Conservation (phyloP, 2,888 invertebrate genomes). For the Caenorhabditis sinica region DNA sequence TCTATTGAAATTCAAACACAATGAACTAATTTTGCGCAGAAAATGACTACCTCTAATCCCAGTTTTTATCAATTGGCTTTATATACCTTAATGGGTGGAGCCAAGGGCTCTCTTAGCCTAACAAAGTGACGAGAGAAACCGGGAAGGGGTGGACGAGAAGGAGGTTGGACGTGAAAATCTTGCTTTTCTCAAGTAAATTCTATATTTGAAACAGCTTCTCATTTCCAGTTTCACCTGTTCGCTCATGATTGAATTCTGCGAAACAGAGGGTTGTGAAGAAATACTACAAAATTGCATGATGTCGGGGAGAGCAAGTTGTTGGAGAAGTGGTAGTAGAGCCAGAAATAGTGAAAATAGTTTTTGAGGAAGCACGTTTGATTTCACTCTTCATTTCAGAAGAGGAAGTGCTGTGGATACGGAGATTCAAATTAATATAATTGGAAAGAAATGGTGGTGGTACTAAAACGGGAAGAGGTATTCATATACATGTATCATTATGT, state of each 20-base stretch:
- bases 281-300: constrained; percentile 30
- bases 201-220: constrained; percentile 55
- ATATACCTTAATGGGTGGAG: constrained; percentile 55
- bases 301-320: background rate
- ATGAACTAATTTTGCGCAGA: constrained; percentile 5
- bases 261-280: background rate
- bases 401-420: constrained; percentile 40
- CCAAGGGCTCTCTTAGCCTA: constrained; percentile 16
- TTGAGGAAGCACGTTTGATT: constrained; percentile 31
- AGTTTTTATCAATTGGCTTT: constrained; percentile 40
- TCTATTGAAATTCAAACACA: constrained; percentile 19
- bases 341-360: constrained; percentile 17
- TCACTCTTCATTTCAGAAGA: background rate
- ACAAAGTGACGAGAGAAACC: constrained; percentile 41
- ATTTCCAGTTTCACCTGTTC: constrained; percentile 51
- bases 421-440: constrained; percentile 48
- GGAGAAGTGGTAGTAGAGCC: background rate
- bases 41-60: background rate
- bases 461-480: constrained; percentile 23
- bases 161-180: constrained; percentile 48
- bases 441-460: constrained; percentile 15
- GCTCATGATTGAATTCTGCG: constrained; percentile 35
- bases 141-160: background rate
- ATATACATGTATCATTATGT: constrained; percentile 20
- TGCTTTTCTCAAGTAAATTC: constrained; percentile 7